Evolutionary conservation across 2,888 invertebrate species (phyloP).

Genomic region (Sicus ferrugineus): DNA sequence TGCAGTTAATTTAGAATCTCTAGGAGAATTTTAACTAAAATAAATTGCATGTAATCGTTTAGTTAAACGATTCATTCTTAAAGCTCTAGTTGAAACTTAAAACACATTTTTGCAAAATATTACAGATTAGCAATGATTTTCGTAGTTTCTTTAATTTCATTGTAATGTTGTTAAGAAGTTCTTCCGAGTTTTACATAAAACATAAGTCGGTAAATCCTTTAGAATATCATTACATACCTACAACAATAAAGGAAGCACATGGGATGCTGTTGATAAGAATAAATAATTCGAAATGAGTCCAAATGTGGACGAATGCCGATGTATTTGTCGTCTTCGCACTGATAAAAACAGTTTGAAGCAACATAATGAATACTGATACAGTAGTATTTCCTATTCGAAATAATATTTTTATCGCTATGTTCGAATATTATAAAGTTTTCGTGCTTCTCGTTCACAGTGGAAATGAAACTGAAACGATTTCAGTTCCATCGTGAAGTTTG

Average conservation of each 20-base stretch:
- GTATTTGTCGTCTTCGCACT: slow-evolving; percentile 41
- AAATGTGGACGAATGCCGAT: slow-evolving; percentile 45
- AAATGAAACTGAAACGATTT: slow-evolving; percentile 38
- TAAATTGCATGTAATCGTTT: not conserved
- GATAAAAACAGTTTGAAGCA: slow-evolving; percentile 41
- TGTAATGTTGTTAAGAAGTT: too few species aligned
- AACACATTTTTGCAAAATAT: slow-evolving; percentile 6
- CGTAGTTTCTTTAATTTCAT: too few species aligned
- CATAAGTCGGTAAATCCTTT: not conserved
- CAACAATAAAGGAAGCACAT: slow-evolving; percentile 27
- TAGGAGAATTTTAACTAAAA: not conserved
- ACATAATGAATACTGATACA: slow-evolving; percentile 16
- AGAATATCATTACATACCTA: not conserved
- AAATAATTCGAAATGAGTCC: slow-evolving; percentile 42
- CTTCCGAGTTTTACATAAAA: not conserved
- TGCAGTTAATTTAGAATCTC: not conserved
- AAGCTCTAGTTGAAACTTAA: too few species aligned
- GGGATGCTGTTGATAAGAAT: slow-evolving; percentile 43
- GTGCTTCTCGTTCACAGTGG: slow-evolving; percentile 6
- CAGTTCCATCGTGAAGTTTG: slow-evolving; percentile 43
- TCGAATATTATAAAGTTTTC: slow-evolving; percentile 7
- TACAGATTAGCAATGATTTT: not conserved
- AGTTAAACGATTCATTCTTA: slow-evolving; percentile 4
- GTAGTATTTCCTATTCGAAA: slow-evolving; percentile 27
- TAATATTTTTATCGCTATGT: slow-evolving; percentile 37